These are phyloP conservation scores for Ctenochaetus hawaiiensis DNA, from an alignment of 2,797 vertebrate genomes.

Conservation along the genomic window DNA sequence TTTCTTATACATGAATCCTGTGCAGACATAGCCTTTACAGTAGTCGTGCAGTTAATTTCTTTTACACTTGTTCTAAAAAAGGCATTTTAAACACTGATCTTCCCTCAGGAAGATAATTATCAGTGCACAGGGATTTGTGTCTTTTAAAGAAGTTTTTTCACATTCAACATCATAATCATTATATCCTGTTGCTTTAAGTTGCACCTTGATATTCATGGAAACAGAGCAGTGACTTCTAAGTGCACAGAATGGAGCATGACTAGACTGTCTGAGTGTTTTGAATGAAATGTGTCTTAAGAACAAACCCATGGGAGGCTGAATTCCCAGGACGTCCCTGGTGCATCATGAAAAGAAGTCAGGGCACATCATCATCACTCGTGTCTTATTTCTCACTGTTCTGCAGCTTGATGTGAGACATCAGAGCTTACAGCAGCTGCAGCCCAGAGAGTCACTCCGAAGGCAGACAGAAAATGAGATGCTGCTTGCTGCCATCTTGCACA, in stretches of 20 bases:
- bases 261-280: constrained; percentile 65
- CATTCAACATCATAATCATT: constrained; percentile 50
- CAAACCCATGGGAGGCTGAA: constrained; percentile 68
- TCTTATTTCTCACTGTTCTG: constrained; percentile 74
- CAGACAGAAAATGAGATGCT: constrained; percentile 60
- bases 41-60: constrained; percentile 15
- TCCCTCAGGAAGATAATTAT: constrained; percentile 58
- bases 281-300: constrained; percentile 76
- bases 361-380: constrained; percentile 80
- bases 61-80: constrained; percentile 15
- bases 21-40: not conserved
- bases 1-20: not conserved
- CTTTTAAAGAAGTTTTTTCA: constrained; percentile 48
- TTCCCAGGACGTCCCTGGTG: constrained; percentile 75
- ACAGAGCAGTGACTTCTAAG: constrained; percentile 55
- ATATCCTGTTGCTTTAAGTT: constrained; percentile 48
- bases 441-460: constrained; percentile 60
- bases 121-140: constrained; percentile 21
- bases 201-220: constrained; percentile 68
- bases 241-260: constrained; percentile 58
- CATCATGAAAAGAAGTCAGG: constrained; percentile 79
- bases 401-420: constrained; percentile 75
- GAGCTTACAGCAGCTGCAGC: constrained; percentile 65
- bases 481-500: constrained; percentile 59
- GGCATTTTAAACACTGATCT: constrained; percentile 34